Base-by-base conservation (phyloP, 2,888 invertebrate species). In the Phortica magna region DNA sequence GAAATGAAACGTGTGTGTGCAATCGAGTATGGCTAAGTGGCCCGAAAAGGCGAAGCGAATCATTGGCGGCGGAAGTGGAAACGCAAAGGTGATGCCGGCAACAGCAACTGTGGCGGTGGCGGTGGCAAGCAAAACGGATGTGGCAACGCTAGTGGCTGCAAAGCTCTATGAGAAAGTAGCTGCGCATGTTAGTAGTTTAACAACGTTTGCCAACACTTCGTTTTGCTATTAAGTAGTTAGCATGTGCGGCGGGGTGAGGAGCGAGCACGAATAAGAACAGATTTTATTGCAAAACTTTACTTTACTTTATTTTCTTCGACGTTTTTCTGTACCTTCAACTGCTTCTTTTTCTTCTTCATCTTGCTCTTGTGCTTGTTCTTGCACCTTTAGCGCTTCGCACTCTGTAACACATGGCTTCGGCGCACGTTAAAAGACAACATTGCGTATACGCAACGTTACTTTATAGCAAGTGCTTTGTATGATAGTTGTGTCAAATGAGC, bases 381-480 rank as follows among this genome's bases (percentile, higher is more conserved):
- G 14, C 19, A 59, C 19, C 19, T 59, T 59, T 59, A 59, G 7
- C 2, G 48, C 14, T 48, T 2, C 48, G 2, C 31, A 31, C 31
- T 31, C 5, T 31, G 31, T 31, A 31, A 31, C 31, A 31, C 31
- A 48, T 14, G 48, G 48, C 14, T 2, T 48, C 7, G 48, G 48
- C 10, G 14, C 9, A 48, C 48, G 7, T 48, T 48, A 7, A 48
- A 48, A 19, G 64, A 78, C 70, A 76, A 64, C 41, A 31, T 14
- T 39, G 14, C 42, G 14, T 65, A 65, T 65, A 48, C 48, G 48
- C 48, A 48, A 9, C 14, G 9, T 48, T 9, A 12, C 14, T 48
- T 9, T 9, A 1, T 48, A 48, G 9, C 48, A 14, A 9, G 10
- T 48, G 9, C 48, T 43, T 43, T 43, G 10, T 2, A 48, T 6